Evolutionary conservation across 2,888 invertebrate genomes (phyloP).

Genomic region (Biston stratarius): DNA sequence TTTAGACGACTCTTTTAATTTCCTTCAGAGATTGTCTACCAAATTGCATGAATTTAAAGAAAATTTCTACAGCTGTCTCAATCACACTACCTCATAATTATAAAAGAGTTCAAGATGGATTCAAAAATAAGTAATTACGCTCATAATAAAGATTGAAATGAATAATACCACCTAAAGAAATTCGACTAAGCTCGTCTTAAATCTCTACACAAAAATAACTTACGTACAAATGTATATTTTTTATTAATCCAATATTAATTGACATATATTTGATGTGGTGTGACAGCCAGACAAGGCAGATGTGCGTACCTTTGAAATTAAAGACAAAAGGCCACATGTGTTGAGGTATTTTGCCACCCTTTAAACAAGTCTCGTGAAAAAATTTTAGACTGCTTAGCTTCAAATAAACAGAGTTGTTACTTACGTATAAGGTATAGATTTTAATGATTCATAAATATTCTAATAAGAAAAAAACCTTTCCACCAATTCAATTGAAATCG

Average conservation of each 20-base stretch:
- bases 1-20: slow-evolving; percentile 60
- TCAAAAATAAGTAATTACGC: too few species aligned
- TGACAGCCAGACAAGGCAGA: slow-evolving; percentile 9
- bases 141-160: too few species aligned
- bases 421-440: neutral
- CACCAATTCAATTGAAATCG: slow-evolving; percentile 19
- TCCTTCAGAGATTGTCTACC: slow-evolving; percentile 12
- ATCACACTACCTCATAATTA: too few species aligned
- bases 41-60: too few species aligned
- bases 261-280: neutral
- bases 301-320: slow-evolving; percentile 16
- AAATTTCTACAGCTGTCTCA: too few species aligned
- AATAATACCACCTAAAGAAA: too few species aligned
- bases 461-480: neutral
- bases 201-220: neutral
- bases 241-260: neutral
- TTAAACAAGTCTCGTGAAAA: slow-evolving; percentile 1
- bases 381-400: neutral
- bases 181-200: too few species aligned
- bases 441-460: neutral
- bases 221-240: neutral
- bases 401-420: neutral
- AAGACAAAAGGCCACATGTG: slow-evolving; percentile 17
- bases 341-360: neutral
- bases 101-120: too few species aligned